Conservation (phyloP, 2,113 vertebrate genomes). For the Hippolais icterina region DNA sequence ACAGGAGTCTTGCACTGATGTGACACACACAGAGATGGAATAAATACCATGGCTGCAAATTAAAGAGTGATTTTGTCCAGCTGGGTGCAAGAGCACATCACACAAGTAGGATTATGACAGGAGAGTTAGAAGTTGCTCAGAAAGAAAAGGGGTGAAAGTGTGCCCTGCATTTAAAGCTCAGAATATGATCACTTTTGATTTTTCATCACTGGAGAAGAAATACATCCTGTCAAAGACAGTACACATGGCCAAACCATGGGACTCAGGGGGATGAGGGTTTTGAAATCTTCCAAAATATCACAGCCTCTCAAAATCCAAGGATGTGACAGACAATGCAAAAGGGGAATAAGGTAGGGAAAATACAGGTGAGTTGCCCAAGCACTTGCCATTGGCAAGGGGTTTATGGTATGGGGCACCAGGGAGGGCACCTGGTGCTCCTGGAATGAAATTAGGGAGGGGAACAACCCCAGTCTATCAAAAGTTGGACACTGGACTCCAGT, state of each 20-base stretch:
- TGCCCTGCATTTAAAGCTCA: neutral
- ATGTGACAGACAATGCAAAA: neutral
- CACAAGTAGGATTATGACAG: rapidly evolving
- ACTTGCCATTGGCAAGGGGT: rapidly evolving
- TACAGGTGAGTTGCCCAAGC: neutral
- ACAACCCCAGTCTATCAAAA: rapidly evolving
- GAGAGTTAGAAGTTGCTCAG: neutral
- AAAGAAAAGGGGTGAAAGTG: neutral
- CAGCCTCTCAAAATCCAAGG: neutral
- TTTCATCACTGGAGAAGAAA: neutral
- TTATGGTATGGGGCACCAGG: neutral
- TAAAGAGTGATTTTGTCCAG: neutral
- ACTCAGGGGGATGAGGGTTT: neutral
- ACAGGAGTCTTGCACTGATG: neutral
- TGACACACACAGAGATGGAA: neutral
- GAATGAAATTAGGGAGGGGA: neutral
- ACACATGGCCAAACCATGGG: neutral
- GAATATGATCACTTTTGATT: neutral
- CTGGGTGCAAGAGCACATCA: neutral
- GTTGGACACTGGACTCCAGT: neutral
- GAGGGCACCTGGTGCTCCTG: neutral
- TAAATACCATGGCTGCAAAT: neutral
- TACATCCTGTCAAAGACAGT: neutral
- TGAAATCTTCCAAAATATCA: neutral
- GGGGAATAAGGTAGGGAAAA: neutral